Evolutionary conservation across 2,797 vertebrate genomes (phyloP), one percentile per base, ranked within the genome.

Genomic region (Girardinus metallicus): DNA sequence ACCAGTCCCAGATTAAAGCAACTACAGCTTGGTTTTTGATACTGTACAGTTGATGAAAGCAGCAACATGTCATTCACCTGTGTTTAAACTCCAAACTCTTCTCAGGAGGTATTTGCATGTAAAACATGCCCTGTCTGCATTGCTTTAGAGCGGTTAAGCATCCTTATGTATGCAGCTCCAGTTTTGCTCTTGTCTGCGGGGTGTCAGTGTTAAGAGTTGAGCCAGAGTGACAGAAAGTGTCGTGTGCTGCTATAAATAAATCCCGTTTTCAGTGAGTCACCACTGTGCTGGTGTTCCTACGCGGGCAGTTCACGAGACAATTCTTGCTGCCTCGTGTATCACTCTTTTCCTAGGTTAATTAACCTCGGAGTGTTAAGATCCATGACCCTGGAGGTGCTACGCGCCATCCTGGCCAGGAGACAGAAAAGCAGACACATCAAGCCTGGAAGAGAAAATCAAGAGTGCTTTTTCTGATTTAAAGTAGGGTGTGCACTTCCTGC

Each of bases 161-260:
- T 73, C 41, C 29, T 77, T 68, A 5, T 74, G 1, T 73, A 13
- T 66, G 74, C 44, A 81, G 31, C 39, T 82, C 13, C 75, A 75
- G 18, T 36, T 74, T 55, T 26, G 74, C 44, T 84, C 44, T 55
- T 88, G 47, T 82, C 79, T 85, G 81, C 80, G 70, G 86, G 91
- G 86, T 89, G 86, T 84, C 68, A 34, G 51, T 44, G 75, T 78
- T 49, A 57, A 60, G 79, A 80, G 53, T 80, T 89, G 78, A 92
- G 85, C 73, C 68, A 77, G 64, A 84, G 80, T 87, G 90, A 93
- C 92, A 91, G 77, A 76, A 83, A 86, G 83, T 81, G 78, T 85
- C 73, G 80, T 34, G 55, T 29, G 29, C 46, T 81, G 81, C 91
- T 93, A 92, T 88, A 91, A 94, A 94, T 94, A 94, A 79, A 82